Evolutionary conservation across 2,797 vertebrate genomes (phyloP).

Genomic region (Ispidina lecontei): DNA sequence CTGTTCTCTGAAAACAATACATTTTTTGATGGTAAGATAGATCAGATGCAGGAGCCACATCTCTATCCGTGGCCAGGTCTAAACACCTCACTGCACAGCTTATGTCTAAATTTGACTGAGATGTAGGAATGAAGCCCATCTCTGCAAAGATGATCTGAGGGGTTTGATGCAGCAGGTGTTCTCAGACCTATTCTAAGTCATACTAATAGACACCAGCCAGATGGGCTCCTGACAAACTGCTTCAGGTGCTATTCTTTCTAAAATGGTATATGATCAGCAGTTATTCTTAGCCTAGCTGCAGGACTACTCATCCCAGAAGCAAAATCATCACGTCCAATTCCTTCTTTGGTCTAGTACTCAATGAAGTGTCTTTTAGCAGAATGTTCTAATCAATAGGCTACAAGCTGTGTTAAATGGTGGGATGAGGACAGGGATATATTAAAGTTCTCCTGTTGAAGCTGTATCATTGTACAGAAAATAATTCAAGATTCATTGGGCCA

Average conservation of each 20-base stretch:
- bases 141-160: not conserved
- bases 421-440: not conserved
- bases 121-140: not conserved
- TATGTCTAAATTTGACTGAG: not conserved
- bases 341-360: not conserved
- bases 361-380: not conserved
- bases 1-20: not conserved
- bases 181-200: not conserved
- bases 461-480: conserved; percentile 27
- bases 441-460: not conserved
- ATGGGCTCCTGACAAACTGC: not conserved
- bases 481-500: conserved; percentile 38
- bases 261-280: not conserved
- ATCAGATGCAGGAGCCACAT: not conserved
- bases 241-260: not conserved
- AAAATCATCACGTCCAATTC: not conserved
- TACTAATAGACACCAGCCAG: not conserved
- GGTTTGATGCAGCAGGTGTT: not conserved
- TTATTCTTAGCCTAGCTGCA: not conserved
- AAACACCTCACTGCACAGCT: not conserved
- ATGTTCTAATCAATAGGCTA: not conserved
- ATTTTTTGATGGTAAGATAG: not conserved
- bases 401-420: not conserved
- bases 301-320: not conserved
- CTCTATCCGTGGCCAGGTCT: not conserved